Evolutionary conservation across 2,797 vertebrate species (phyloP), one percentile per base, ranked within the genome.

Genomic region (Gadopsis bispinosus): DNA sequence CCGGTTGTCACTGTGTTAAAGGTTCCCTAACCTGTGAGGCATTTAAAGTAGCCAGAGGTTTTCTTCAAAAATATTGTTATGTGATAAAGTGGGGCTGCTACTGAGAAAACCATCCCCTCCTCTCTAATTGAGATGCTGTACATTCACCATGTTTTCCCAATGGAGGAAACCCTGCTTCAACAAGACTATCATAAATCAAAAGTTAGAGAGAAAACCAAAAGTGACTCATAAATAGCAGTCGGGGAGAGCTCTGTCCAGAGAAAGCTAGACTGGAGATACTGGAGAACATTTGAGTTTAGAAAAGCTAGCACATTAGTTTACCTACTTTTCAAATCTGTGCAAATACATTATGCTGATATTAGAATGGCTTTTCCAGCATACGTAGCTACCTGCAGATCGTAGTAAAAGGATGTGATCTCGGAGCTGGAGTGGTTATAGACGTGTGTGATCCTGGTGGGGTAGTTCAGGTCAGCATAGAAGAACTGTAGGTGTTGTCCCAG

Each of bases 391-490:
- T 94, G 93, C 69, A 99, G 94, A 77, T 99, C 98, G 1, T 99
- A 99, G 90, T 99, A 99, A 12, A 99, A 96, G 43, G 98, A 99
- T 0, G 98, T 99, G 84, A 99, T 99, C 94, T 99, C 98, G 0
- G 98, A 99, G 91, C 97, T 99, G 0, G 98, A 99, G 88, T 99
- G 98, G 90, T 99, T 99, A 75, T 99, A 99, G 9, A 99, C 97
- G 0, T 99, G 98, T 16, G 98, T 99, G 87, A 99, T 98, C 83
- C 98, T 96, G 13, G 97, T 99, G 5, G 98, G 98, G 74, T 99
- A 98, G 63, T 97, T 98, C 19, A 99, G 95, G 86, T 99, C 98
- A 0, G 98, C 97, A 0, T 99, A 99, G 90, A 99, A 99, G 89
- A 99, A 99, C 92, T 99, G 98, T 69, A 99, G 95, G 71, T 99